A percentile compares a stretch with the other conserved stretches of the same genome.
Evolutionary conservation across 2,888 invertebrate species (phyloP).

Genomic region (Laspeyria flexula): DNA sequence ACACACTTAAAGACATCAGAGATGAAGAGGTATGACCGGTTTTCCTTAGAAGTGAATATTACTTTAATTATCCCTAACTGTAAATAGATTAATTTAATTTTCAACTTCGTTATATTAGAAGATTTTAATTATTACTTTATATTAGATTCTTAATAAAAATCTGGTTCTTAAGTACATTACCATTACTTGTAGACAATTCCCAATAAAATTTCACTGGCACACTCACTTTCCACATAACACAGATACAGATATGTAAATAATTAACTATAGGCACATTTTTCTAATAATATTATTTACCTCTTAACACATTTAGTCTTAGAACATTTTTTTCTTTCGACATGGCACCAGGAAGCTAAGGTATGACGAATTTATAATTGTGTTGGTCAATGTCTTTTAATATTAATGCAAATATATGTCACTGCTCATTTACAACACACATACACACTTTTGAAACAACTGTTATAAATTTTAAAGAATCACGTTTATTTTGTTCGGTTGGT

Average conservation of each 20-base stretch:
- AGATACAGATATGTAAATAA: background rate
- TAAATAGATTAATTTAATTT: no score
- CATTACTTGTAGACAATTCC: background rate
- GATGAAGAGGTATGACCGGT: slow-evolving; percentile 93
- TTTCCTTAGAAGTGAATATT: background rate
- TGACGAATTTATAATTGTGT: slow-evolving; percentile 49
- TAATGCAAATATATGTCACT: background rate
- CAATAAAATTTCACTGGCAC: background rate
- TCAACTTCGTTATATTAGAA: no score
- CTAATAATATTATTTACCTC: slow-evolving; percentile 15
- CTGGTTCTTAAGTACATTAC: background rate
- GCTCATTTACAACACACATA: background rate
- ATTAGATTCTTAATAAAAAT: no score
- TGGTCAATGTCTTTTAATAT: slow-evolving; percentile 18
- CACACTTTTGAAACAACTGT: background rate
- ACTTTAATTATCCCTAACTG: background rate
- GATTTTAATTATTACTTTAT: no score
- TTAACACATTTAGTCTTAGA: slow-evolving; percentile 46
- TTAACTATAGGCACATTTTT: slow-evolving; percentile 3
- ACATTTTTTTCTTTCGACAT: slow-evolving; percentile 61
- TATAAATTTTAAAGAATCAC: no score
- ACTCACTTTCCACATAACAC: background rate
- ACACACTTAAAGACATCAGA: slow-evolving; percentile 96
- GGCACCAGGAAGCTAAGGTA: slow-evolving; percentile 82
- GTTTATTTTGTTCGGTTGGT: no score